Base-by-base conservation (phyloP, 1,140 invertebrate species). In the Matsumurasca onukii region DNA sequence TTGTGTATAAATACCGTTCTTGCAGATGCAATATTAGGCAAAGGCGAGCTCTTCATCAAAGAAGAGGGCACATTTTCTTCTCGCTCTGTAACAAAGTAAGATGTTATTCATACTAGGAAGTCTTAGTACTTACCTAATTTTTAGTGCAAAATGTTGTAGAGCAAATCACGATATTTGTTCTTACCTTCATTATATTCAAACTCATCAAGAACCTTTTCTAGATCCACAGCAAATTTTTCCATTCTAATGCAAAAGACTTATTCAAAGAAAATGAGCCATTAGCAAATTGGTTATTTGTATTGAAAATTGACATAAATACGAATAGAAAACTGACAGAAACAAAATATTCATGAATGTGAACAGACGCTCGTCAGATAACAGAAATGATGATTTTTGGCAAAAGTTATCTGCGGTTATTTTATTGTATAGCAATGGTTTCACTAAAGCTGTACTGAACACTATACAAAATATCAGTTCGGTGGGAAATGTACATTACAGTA, bases 121-220 rank as follows among this genome's bases (percentile, higher is more conserved):
- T n/a, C 29, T 29, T 67, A 64, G 59, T 49, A 30, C 20, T 48
- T 48, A 59, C 5, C 24, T 25, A 59, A 25, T 27, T 59, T 59
- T 12, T 55, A 20, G 22, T n/a, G 22, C 17, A 55, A 12, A 20
- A n/a, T 3, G n/a, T 3, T 22, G 22, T 48, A 3, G 39, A n/a
- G n/a, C n/a, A n/a, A n/a, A n/a, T n/a, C n/a, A n/a, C n/a, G n/a
- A 29, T 25, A 51, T 3, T 3, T 48, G 2, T 29, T 31, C 31
- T 62, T 76, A 88, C 86, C 86, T 84, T 90, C 86, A 77, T 86
- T 86, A 76, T 89, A 86, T 80, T 94, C 92, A 80, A 95, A 91
- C 76, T 94, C 91, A 80, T 94, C 91, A 61, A 95, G 82, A 73
- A 94, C 90, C 83, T 92, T 91, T 80, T 94, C 91, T 73, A 94